phyloP scores from a whole-genome alignment of 2,113 vertebrate species.

The Pygoscelis adeliae region DNA sequence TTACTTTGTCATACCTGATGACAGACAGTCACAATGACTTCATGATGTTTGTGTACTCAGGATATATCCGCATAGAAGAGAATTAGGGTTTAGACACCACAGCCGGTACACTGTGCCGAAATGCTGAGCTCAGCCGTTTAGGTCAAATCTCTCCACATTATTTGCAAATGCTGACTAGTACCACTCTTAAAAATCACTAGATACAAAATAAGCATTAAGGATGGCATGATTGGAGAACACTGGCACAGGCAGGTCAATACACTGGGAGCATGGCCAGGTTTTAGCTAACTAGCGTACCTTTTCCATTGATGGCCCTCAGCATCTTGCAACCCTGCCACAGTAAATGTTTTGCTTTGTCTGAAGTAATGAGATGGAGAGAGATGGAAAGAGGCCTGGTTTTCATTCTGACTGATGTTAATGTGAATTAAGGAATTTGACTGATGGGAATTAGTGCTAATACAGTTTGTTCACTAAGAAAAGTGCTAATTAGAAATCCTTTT shows the following conservation, averaged over 20 bases:
- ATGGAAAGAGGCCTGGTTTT: not conserved
- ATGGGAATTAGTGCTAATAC: not conserved
- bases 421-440: not conserved
- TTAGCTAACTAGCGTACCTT: not conserved
- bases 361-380: not conserved
- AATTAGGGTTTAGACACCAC: not conserved
- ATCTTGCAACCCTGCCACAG: not conserved
- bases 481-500: not conserved
- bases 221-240: not conserved
- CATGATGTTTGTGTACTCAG: not conserved
- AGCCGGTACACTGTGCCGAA: not conserved
- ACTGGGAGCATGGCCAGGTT: not conserved
- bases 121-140: not conserved
- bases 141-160: not conserved
- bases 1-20: not conserved
- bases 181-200: not conserved
- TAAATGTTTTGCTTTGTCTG: constrained; percentile 3
- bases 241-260: not conserved
- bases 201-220: not conserved
- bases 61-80: not conserved
- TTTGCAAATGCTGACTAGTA: not conserved
- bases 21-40: not conserved
- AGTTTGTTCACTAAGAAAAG: not conserved
- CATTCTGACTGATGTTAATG: not conserved
- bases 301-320: not conserved